Evolutionary conservation across 2,888 invertebrate species (phyloP).

Genomic region (Ephialtes manifestator): DNA sequence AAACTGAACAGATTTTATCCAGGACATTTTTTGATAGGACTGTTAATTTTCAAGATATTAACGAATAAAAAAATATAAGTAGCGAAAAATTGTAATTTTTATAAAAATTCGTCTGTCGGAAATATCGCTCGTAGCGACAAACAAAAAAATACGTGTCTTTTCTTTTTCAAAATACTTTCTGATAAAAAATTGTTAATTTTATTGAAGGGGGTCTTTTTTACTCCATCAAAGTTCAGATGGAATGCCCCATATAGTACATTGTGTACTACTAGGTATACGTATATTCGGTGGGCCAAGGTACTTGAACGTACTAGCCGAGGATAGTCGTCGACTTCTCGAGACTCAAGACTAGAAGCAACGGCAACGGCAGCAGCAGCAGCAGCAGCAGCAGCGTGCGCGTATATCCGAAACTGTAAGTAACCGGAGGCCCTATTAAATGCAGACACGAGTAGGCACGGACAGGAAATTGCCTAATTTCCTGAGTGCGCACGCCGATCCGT

Average conservation of each 20-base stretch:
- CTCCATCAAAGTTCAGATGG: too few relatives aligned
- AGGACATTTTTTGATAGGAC: too few relatives aligned
- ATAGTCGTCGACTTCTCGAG: conserved; percentile 68
- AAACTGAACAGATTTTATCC: too few relatives aligned
- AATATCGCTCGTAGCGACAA: too few relatives aligned
- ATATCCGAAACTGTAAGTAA: conserved; percentile 76
- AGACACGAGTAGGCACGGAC: conserved; percentile 85
- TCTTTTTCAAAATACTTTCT: too few relatives aligned
- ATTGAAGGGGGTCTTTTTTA: too few relatives aligned
- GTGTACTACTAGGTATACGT: neutral
- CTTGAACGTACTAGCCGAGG: conserved; percentile 65
- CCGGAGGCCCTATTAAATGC: conserved; percentile 84
- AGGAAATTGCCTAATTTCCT: conserved; percentile 86
- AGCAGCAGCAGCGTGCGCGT: neutral
- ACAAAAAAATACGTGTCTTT: too few relatives aligned
- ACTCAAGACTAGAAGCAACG: conserved; percentile 27
- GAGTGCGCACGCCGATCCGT: conserved; percentile 86
- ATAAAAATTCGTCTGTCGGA: too few relatives aligned
- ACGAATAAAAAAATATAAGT: too few relatives aligned
- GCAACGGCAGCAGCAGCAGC: neutral
- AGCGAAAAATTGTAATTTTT: too few relatives aligned
- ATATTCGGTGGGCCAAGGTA: conserved; percentile 56
- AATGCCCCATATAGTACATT: neutral
- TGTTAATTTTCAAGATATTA: too few relatives aligned
- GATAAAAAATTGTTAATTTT: too few relatives aligned